Conservation (phyloP, 2,888 invertebrate genomes). For the Euplexia lucipara region DNA sequence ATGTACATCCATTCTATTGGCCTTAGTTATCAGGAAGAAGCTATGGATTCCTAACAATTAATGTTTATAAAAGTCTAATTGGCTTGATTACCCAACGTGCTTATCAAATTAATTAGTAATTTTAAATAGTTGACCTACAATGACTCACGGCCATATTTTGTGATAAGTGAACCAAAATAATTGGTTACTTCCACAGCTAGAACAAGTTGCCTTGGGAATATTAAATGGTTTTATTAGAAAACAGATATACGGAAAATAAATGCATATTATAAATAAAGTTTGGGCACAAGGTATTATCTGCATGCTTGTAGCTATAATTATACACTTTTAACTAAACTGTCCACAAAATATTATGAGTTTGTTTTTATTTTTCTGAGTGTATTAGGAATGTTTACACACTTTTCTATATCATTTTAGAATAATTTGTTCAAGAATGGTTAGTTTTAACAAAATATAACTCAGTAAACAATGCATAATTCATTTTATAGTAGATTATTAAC, state of each 20-base stretch:
- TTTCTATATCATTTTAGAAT: neutral
- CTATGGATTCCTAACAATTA: conserved; percentile 56
- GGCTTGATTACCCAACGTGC: conserved; percentile 52
- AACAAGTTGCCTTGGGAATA: conserved; percentile 33
- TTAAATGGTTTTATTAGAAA: neutral
- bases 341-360: no score
- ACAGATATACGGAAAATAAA: neutral
- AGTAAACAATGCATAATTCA: neutral
- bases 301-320: neutral
- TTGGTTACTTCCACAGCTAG: conserved; percentile 45
- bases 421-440: neutral
- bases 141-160: conserved; percentile 47
- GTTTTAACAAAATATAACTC: neutral
- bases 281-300: neutral
- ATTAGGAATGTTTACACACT: no score
- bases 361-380: no score
- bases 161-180: conserved; percentile 55
- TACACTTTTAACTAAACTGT: neutral
- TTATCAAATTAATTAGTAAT: conserved; percentile 62
- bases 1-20: conserved; percentile 45
- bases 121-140: conserved; percentile 63
- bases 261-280: conserved; percentile 13
- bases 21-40: conserved; percentile 59
- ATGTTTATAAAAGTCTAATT: conserved; percentile 60
- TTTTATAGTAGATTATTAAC: no score